Evolutionary conservation across 2,797 vertebrate species (phyloP).

Genomic region (Crocidura indochinensis): DNA sequence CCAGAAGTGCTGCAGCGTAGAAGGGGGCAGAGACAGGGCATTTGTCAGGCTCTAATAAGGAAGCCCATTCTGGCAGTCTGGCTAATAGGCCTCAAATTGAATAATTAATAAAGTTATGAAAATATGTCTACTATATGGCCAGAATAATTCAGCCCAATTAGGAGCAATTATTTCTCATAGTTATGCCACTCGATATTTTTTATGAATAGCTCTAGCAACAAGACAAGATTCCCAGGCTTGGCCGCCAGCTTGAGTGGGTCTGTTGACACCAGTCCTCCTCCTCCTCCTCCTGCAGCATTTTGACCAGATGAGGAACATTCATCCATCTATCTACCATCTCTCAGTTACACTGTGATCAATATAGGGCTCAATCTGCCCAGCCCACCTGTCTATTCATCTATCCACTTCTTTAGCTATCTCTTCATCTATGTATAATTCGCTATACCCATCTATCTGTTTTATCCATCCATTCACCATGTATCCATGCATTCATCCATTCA

Average conservation of each 20-base stretch:
- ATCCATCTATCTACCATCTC: background rate
- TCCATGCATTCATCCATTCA: background rate
- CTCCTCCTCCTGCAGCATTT: background rate
- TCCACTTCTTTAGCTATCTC: background rate
- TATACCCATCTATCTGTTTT: too few species aligned
- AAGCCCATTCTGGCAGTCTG: constrained; percentile 62
- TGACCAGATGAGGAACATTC: background rate
- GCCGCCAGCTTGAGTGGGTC: constrained; percentile 35
- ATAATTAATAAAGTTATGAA: constrained; percentile 84
- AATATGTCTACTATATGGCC: constrained; percentile 79
- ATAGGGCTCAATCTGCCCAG: background rate
- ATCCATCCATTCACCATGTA: background rate
- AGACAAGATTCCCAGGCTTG: constrained; percentile 61
- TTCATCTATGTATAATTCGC: too few species aligned
- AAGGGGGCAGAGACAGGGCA: background rate
- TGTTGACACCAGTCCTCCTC: constrained; percentile 5
- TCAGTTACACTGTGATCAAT: background rate
- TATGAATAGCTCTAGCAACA: constrained; percentile 61
- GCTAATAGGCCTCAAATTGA: constrained; percentile 77
- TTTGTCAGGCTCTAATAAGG: constrained; percentile 73
- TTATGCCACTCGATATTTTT: constrained; percentile 68
- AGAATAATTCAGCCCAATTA: constrained; percentile 83
- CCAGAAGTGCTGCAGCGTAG: background rate
- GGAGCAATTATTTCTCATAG: constrained; percentile 78
- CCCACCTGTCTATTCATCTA: background rate